Base-by-base conservation (phyloP, 2,113 vertebrate species). In the Macrotus californicus region DNA sequence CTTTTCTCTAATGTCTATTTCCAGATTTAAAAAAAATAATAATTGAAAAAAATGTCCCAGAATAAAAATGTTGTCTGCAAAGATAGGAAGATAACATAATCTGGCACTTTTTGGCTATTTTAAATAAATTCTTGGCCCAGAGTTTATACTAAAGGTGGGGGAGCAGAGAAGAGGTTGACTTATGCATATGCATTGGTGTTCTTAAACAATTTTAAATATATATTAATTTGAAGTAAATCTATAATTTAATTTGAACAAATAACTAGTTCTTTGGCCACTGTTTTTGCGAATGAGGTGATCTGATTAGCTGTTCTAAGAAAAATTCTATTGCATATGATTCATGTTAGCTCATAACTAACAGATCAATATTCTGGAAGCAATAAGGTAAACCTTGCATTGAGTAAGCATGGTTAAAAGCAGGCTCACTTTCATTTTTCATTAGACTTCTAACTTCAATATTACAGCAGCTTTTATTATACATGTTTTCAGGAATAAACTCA, bases 401-500 rank as follows among this genome's bases (percentile, higher is more conserved):
- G 36, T 41, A 79, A 85, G 52, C 24, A 76, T 31, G 18, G 7
- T 89, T 73, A 87, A 91, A 94, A 93, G 31, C 26, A 72, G 46
- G 43, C 15, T 31, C 39, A 83, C 39, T 59, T 50, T 86, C 91
- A 36, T 22, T 91, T 85, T 93, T 95, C 2, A 70, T 87, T 81
- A 22, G 36, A 75, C 46, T 87, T 89, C 50, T 5, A 96, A 87
- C 5, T 94, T 31, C 89, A 59, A 16, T 77, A 91, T 93, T 13
- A 48, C 11, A 39, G 41, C 87, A 89, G 4, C 15, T 87, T 66
- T 93, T n/a, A 85, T 91, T 59, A 26, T 22, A 59, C 87, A 89
- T 92, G 22, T 87, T 21, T 91, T 89, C 91, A 43, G 52, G 14
- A 92, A 91, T 93, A 39, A 50, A 81, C n/a, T 77, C 39, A 64